Evolutionary conservation across 2,113 vertebrate genomes (phyloP), one percentile per base, ranked within the genome.

Genomic region (Rattus norvegicus): DNA sequence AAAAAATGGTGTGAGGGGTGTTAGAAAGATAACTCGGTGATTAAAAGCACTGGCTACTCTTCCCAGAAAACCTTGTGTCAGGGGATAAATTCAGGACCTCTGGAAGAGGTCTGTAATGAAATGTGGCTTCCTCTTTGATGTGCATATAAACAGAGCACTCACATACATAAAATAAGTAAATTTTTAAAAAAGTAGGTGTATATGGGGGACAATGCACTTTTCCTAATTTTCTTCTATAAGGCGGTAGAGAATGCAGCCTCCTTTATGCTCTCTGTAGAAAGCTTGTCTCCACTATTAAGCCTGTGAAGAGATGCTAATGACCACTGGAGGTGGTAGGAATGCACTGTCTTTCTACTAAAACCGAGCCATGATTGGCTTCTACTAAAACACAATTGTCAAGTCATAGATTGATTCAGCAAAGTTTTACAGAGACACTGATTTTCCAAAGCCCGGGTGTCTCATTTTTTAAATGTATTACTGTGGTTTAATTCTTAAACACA

Each of bases 401-500:
- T 97, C 88, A 95, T 17, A 1, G 7, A 67, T 90, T 95, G 7
- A 67, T 90, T 95, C 72, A 54, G 88, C 61, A 80, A 24, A 72
- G 28, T 97, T 94, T 65, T 72, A 75, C 11, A 92, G 63, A 85
- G 63, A 87, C 11, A 10, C 43, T 72, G 49, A 77, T 86, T 95
- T 86, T 95, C 36, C 28, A 24, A 76, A 95, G 70, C 65, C 94
- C 43, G 39, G 22, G 12, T 59, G 52, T 65, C 52, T 95, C 79
- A 65, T 94, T 95, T 95, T 89, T 24, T 95, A 95, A 92, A 67
- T 67, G 19, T 17, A 75, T 4, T 81, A 8, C 63, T 93, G 39
- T n/a, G 6, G 5, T 79, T 91, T 95, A 83, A 90, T 93, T 95
- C 54, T 54, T 96, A 86, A 79, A 92, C 67, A 19, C 19, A 65